These are phyloP conservation scores for Trissolcus brochymenae DNA, from an alignment of 2,888 invertebrate genomes.

Conservation along the genomic window DNA sequence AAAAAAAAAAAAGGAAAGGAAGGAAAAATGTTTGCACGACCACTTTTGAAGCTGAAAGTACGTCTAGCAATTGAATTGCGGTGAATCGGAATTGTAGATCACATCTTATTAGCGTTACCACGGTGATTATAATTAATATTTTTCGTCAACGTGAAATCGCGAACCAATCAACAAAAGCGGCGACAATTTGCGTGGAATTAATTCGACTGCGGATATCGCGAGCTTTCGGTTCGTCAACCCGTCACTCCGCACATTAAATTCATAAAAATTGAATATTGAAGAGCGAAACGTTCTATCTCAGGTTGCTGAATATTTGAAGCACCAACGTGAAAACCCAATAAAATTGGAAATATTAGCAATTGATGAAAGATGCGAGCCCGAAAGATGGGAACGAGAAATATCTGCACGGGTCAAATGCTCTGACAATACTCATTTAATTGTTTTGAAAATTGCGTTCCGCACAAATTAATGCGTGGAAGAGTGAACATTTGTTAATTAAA, in stretches of 20 bases:
- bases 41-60: slow-evolving; percentile 2
- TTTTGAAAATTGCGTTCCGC: background rate
- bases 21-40: slow-evolving; percentile 2
- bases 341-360: slow-evolving; percentile 58
- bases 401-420: slow-evolving; percentile 1
- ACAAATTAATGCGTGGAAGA: background rate
- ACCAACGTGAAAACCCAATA: slow-evolving; percentile 49
- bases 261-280: slow-evolving; percentile 56
- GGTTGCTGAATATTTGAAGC: slow-evolving; percentile 54
- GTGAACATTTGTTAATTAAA: too few relatives aligned
- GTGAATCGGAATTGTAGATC: slow-evolving; percentile 43
- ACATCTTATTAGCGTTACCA: slow-evolving; percentile 34
- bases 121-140: slow-evolving; percentile 49
- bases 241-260: slow-evolving; percentile 47
- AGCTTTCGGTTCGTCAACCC: slow-evolving; percentile 40
- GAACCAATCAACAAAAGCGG: slow-evolving; percentile 60
- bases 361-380: slow-evolving; percentile 34
- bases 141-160: slow-evolving; percentile 28
- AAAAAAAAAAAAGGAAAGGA: slow-evolving; percentile 3
- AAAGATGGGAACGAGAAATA: slow-evolving; percentile 23
- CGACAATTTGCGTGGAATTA: slow-evolving; percentile 63
- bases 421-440: slow-evolving; percentile 15
- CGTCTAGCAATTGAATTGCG: slow-evolving; percentile 13
- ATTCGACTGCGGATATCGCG: slow-evolving; percentile 51
- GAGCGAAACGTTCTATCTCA: slow-evolving; percentile 47